phyloP scores from a whole-genome alignment of 1,140 invertebrate genomes.

The Sinonovacula constricta region DNA sequence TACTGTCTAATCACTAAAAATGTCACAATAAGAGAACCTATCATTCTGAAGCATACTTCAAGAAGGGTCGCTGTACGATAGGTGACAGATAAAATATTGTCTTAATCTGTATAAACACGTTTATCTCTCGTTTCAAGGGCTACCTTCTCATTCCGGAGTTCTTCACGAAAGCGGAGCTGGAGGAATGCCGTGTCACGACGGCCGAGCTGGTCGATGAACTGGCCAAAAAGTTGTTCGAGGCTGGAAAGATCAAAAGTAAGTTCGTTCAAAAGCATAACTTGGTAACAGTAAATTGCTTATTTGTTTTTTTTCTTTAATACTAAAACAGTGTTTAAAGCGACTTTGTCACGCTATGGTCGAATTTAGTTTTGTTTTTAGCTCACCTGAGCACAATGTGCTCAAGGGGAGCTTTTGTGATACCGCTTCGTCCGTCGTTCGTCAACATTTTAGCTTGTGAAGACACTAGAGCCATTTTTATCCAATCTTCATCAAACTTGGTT shows the following conservation, averaged over 20 bases:
- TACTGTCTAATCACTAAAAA: no score
- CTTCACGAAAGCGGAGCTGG: constrained; percentile 71
- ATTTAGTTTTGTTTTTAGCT: background rate
- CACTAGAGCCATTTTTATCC: background rate
- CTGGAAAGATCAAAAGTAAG: constrained; percentile 72
- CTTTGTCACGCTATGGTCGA: no score
- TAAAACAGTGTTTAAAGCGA: no score
- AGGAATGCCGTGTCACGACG: constrained; percentile 65
- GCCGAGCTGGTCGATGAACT: constrained; percentile 72
- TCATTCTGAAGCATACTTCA: no score
- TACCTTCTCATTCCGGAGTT: constrained; percentile 72
- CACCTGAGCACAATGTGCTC: background rate
- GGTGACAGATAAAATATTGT: no score
- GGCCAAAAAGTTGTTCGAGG: constrained; percentile 72
- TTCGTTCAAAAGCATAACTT: no score
- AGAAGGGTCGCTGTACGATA: no score
- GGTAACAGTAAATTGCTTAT: no score
- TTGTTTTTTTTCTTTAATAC: no score
- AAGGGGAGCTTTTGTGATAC: background rate
- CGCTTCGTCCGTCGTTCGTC: background rate
- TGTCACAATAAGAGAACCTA: no score
- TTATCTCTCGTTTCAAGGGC: no score
- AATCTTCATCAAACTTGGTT: background rate
- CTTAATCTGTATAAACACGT: no score
- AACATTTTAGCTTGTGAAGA: background rate